Conservation (phyloP, 1,140 invertebrate genomes). For the Venustaconcha ellipsiformis region DNA sequence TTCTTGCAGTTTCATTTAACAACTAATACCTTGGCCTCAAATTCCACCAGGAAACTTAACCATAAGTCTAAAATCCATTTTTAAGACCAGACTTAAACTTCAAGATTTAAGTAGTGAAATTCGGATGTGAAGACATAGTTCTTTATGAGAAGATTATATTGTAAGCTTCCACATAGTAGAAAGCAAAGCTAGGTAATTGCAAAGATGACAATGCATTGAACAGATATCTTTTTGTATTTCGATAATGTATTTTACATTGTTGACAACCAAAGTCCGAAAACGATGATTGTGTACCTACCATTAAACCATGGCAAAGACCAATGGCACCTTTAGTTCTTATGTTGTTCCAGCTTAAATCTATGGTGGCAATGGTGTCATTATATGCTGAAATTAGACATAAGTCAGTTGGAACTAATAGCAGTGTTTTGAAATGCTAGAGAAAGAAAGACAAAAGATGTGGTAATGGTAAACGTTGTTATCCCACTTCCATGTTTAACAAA, state of each 20-base stretch:
- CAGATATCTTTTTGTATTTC: not conserved
- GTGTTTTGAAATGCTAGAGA: not conserved
- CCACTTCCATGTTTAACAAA: too few relatives aligned
- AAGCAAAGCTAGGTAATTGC: not conserved
- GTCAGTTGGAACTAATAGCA: not conserved
- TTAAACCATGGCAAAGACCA: conserved; percentile 42
- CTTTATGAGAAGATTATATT: not conserved
- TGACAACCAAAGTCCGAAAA: not conserved
- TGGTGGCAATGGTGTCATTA: conserved; percentile 31
- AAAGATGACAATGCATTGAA: not conserved
- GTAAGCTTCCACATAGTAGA: not conserved
- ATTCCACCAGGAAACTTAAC: too few relatives aligned
- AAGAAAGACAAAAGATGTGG: not conserved
- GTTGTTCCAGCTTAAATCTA: conserved; percentile 59
- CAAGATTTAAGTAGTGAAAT: not conserved
- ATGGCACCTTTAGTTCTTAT: conserved; percentile 50
- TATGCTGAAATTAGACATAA: conserved; percentile 21
- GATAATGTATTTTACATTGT: not conserved
- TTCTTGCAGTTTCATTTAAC: too few relatives aligned
- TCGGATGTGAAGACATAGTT: not conserved
- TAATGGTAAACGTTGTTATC: not conserved
- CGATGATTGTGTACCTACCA: conserved; percentile 30
- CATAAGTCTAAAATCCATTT: too few relatives aligned
- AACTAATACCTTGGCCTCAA: too few relatives aligned
- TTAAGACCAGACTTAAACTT: too few relatives aligned